These are phyloP conservation scores for Neostethus bicornis DNA, from an alignment of 2,797 vertebrate genomes.

Conservation along the genomic window DNA sequence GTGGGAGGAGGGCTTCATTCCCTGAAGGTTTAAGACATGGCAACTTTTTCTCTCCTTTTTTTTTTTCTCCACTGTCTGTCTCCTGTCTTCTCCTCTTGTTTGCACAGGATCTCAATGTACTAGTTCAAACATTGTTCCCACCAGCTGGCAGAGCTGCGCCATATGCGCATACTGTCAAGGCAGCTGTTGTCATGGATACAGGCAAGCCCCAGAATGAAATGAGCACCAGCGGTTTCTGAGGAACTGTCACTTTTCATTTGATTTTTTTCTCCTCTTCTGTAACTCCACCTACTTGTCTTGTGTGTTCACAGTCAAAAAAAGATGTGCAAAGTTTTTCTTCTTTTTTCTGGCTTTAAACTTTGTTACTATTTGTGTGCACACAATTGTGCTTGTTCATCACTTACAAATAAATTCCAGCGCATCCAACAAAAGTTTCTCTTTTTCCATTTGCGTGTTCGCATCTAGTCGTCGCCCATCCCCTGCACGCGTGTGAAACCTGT, in stretches of 20 bases:
- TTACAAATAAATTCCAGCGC: too few relatives aligned
- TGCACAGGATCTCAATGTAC: constrained; percentile 99
- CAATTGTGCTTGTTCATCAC: too few relatives aligned
- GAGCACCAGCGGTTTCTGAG: constrained; percentile 88
- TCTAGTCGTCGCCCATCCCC: constrained; percentile 27
- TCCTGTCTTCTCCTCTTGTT: constrained; percentile 82
- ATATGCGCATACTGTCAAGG: constrained; percentile 99
- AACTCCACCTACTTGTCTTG: constrained; percentile 45
- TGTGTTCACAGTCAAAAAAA: constrained; percentile 62
- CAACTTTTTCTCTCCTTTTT: constrained; percentile 84
- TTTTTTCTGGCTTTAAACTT: constrained; percentile 4
- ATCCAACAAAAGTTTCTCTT: constrained; percentile 36
- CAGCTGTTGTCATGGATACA: constrained; percentile 99
- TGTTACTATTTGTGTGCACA: constrained; percentile 37
- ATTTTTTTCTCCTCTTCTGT: constrained; percentile 39
- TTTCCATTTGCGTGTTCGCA: constrained; percentile 23
- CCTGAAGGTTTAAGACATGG: constrained; percentile 97
- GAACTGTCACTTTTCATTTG: constrained; percentile 87
- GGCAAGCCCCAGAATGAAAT: constrained; percentile 90
- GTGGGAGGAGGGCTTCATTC: constrained; percentile 91
- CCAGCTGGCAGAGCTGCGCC: constrained; percentile 98
- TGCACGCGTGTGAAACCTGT: constrained; percentile 85
- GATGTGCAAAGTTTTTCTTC: constrained; percentile 77
- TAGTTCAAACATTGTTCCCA: constrained; percentile 99
- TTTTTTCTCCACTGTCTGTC: constrained; percentile 25